Conservation (phyloP, 2,888 invertebrate genomes). For the Ornithoptera alexandrae region DNA sequence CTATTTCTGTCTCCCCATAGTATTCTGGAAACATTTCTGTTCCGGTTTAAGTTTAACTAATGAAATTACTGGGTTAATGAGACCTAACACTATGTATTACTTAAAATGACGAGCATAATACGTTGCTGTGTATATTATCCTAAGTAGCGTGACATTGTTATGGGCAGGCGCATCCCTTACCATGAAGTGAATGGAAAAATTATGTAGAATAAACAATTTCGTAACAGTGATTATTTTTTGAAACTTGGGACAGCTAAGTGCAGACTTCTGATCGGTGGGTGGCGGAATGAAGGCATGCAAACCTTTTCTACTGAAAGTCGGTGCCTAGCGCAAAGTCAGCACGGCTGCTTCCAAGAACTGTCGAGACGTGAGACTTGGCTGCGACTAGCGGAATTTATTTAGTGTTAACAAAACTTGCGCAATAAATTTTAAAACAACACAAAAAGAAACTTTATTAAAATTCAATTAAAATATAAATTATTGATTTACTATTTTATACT, state of each 20-base stretch:
- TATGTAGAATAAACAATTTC: background rate
- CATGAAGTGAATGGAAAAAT: no score
- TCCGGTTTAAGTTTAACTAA: no score
- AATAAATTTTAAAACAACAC: slow-evolving; percentile 33
- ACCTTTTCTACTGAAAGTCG: slow-evolving; percentile 32
- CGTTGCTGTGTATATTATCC: no score
- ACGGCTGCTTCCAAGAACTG: slow-evolving; percentile 50
- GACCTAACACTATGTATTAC: no score
- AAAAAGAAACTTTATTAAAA: background rate
- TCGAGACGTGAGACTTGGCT: slow-evolving; percentile 46
- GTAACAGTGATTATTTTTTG: slow-evolving; percentile 3
- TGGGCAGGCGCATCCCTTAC: no score
- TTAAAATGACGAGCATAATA: no score
- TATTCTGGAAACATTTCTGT: no score
- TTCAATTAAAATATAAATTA: background rate
- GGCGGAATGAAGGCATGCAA: slow-evolving; percentile 41
- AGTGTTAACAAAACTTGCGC: slow-evolving; percentile 36
- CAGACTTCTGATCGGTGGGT: slow-evolving; percentile 43
- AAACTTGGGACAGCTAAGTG: slow-evolving; percentile 29
- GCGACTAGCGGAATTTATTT: slow-evolving; percentile 35
- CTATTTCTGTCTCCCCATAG: no score
- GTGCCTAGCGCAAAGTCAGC: slow-evolving; percentile 46
- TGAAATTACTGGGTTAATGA: no score
- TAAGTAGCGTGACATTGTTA: no score
- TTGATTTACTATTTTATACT: no score